These are phyloP conservation scores for Herminia tarsipennalis DNA, from an alignment of 2,888 invertebrate genomes.

Conservation along the genomic window DNA sequence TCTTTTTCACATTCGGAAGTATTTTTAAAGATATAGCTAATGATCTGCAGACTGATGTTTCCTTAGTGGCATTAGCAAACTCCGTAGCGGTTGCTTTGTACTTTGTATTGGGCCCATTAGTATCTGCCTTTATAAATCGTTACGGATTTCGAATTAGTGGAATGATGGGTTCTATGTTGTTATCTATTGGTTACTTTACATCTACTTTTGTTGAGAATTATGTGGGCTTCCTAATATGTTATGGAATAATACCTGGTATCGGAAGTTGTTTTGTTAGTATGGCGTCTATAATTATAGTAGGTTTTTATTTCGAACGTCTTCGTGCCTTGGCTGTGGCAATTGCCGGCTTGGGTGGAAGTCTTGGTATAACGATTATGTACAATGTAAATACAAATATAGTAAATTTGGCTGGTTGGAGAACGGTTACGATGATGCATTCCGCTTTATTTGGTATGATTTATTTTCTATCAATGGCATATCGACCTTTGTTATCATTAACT, in stretches of 20 bases:
- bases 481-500: constrained; percentile 69
- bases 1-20: constrained; percentile 72
- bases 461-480: constrained; percentile 69
- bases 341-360: constrained; percentile 67
- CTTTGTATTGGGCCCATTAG: constrained; percentile 65
- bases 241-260: constrained; percentile 66
- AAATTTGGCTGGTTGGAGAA: constrained; percentile 68
- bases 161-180: constrained; percentile 70
- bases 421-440: constrained; percentile 66
- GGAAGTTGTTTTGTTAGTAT: constrained; percentile 72
- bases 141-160: constrained; percentile 74
- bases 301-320: constrained; percentile 77
- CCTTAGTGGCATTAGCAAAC: constrained; percentile 66
- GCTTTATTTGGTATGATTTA: constrained; percentile 67
- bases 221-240: constrained; percentile 59
- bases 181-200: constrained; percentile 59
- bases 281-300: constrained; percentile 67
- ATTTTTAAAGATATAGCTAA: constrained; percentile 60
- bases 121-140: constrained; percentile 74
- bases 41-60: constrained; percentile 58
- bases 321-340: constrained; percentile 70
- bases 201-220: constrained; percentile 65
- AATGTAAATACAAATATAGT: constrained; percentile 65
- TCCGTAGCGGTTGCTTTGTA: constrained; percentile 72
- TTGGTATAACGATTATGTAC: constrained; percentile 70